Percentiles rank a stretch among this genome's conserved stretches.
Evolutionary conservation across 2,113 vertebrate species (phyloP).

Genomic region (Oxyruncus cristatus): DNA sequence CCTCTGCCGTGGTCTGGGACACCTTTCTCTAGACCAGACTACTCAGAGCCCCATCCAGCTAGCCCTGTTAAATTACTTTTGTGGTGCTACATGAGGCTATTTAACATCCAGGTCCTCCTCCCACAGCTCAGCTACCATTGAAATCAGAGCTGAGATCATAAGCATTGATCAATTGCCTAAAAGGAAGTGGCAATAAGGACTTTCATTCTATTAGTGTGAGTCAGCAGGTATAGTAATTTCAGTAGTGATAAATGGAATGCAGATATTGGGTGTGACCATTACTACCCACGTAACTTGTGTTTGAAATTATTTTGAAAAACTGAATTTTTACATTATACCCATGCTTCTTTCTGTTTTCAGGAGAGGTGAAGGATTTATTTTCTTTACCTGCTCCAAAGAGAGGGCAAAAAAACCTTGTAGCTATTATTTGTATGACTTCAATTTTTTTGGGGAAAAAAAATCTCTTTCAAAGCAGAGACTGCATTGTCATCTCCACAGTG

Average conservation of each 20-base stretch:
- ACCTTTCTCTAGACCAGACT: neutral
- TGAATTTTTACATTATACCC: neutral
- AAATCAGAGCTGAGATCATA: neutral
- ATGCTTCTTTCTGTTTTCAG: neutral
- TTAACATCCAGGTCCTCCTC: neutral
- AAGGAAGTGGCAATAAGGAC: neutral
- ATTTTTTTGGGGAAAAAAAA: neutral
- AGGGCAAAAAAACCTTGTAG: neutral
- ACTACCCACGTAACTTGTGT: neutral
- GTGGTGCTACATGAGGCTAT: neutral
- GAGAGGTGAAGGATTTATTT: neutral
- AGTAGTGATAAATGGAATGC: neutral
- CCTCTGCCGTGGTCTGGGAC: neutral
- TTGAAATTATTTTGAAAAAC: neutral
- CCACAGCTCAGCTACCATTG: neutral
- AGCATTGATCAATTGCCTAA: neutral
- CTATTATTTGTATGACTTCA: neutral
- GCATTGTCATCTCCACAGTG: neutral
- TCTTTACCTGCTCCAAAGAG: neutral
- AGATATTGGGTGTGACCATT: neutral
- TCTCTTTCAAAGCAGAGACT: neutral
- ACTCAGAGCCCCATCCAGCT: neutral
- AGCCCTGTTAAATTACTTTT: neutral
- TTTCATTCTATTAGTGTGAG: fast-evolving
- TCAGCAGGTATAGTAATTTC: neutral